Conservation (phyloP, 2,888 invertebrate genomes). For the Hypselothyrea guttata region DNA sequence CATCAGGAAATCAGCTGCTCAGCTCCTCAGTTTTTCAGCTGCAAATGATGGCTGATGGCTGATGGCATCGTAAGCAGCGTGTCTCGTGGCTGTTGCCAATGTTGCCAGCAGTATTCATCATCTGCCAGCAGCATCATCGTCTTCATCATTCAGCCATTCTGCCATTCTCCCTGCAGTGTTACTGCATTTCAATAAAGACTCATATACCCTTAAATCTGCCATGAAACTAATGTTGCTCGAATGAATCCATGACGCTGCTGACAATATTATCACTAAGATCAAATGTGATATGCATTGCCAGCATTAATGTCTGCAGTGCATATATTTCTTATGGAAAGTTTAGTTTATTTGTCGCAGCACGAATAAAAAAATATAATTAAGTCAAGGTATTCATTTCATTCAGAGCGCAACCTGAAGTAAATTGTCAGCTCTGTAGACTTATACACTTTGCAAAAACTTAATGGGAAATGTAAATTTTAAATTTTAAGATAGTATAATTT, state of each 20-base stretch:
- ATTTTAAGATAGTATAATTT: too few relatives aligned
- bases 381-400: slow-evolving; percentile 9
- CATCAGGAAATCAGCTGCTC: slow-evolving; percentile 29
- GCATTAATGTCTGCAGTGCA: too few relatives aligned
- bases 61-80: slow-evolving; percentile 13
- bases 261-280: neutral
- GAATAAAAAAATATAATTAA: slow-evolving; percentile 4
- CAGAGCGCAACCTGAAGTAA: slow-evolving; percentile 16
- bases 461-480: too few relatives aligned
- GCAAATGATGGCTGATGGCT: slow-evolving; percentile 47
- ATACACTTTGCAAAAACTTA: too few relatives aligned
- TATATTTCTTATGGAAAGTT: too few relatives aligned
- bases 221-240: slow-evolving; percentile 52
- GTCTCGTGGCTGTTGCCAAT: slow-evolving; percentile 4
- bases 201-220: slow-evolving; percentile 44
- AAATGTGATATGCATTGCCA: too few relatives aligned
- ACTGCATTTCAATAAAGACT: slow-evolving; percentile 34
- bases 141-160: neutral
- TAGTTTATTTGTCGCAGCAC: too few relatives aligned
- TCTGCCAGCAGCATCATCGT: neutral
- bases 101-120: slow-evolving; percentile 10
- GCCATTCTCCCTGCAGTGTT: slow-evolving; percentile 18
- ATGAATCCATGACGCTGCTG: slow-evolving; percentile 32
- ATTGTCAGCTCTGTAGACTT: slow-evolving; percentile 4
- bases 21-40: slow-evolving; percentile 28